Base-by-base conservation (phyloP, 2,888 invertebrate genomes). In the Axea sp. region DNA sequence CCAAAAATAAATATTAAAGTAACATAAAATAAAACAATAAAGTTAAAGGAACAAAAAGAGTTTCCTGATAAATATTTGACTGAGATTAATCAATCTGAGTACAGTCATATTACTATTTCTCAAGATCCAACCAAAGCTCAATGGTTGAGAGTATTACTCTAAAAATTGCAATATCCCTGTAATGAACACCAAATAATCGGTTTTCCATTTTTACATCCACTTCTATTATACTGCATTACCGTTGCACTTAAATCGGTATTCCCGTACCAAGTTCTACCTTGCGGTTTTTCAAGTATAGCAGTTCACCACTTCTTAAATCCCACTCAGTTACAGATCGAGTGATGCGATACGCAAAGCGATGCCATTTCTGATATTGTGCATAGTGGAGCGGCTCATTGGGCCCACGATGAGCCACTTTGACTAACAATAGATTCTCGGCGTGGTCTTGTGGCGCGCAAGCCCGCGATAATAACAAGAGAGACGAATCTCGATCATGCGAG, bases 321-420 rank as follows among this genome's bases (percentile, higher is more conserved):
- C 47, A 69, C 55, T 62, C 62, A 53, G 71, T 62, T 71, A 49
- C 55, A 62, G 71, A 71, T 71, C 33, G 24, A 53, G 15, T 55
- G 37, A 47, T 19, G 19, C 47, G 71, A 71, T 71, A 62, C 24
- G 24, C 14, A 37, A 49, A 35, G 39, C 47, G 71, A 71, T 71
- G 71, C 71, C 49, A 49, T 71, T 62, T 64, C 53, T 30, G 71
- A 62, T 62, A 71, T 49, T 64, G 71, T 49, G 57, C 57, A 62
- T 60, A 41, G 47, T 15, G 28, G 71, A 47, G 64, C 55, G 71
- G 11, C 41, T 71, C 71, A 64, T 71, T 64, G 71, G 55, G 62
- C 28, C 71, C 47, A 45, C 69, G 60, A 69, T 69, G 69, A 53
- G 53, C 60, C 60, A 60, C 60, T 69, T 69, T 69, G 62, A 64